Base-by-base conservation (phyloP, 2,113 vertebrate genomes). In the Phainopepla nitens region DNA sequence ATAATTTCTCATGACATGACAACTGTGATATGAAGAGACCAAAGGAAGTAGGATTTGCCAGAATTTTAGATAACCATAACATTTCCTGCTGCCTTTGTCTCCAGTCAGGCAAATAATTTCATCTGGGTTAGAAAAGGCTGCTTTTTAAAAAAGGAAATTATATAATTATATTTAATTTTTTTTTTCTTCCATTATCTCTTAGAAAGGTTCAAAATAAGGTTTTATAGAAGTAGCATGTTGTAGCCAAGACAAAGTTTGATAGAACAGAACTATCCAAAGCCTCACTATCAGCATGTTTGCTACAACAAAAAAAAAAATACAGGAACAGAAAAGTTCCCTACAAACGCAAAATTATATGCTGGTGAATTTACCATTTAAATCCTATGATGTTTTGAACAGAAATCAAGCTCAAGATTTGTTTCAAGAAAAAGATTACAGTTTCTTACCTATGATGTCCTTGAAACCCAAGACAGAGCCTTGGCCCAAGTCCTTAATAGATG, bases 401-500 rank as follows among this genome's bases (percentile, higher is more conserved):
- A 81, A 89, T 21, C 17, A 94, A 78, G 3, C 10, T 22, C 54
- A 29, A 58, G 81, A 92, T 51, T n/a, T 50, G 27, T 42, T 84
- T 87, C 60, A 84, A 47, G 15, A 93, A 47, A 66, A 94, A 58
- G 14, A 83, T 54, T 78, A 75, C 8, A 19, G 6, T 51, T 92
- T 87, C 82, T 64, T 98, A 98, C 98, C 98, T 96, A 69, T 45
- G 50, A 58, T 71, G 77, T 36, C 69, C 62, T 72, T 84, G 83
- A 97, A 70, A 87, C 49, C 75, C n/a, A 97, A 73, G 76, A 85
- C 0, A 83, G 44, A 54, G 47, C 42, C 36, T 70, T 77, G 42
- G 39, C 86, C 79, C 25, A 95, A 14, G 33, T 56, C 4, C 58
- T 82, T 94, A 47, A 96, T 0, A 69, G 87, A 91, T 21, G 65